phyloP scores from a whole-genome alignment of 2,888 invertebrate genomes.

The Tetanocera ferruginea region DNA sequence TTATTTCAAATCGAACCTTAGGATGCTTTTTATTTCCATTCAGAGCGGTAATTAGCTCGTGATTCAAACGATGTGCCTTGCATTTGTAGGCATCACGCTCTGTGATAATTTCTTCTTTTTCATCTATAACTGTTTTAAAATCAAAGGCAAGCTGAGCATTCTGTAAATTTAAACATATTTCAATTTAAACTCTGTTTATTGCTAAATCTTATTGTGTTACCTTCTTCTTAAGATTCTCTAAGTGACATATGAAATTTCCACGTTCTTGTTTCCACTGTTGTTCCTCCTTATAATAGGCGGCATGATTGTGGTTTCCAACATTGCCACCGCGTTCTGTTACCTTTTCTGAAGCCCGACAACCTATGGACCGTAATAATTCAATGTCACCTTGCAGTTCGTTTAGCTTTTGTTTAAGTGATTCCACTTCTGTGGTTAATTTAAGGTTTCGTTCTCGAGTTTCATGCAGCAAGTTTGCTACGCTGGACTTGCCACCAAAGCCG shows the following conservation, averaged over 20 bases:
- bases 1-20: constrained; percentile 52
- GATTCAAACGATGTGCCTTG: constrained; percentile 85
- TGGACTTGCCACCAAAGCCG: constrained; percentile 64
- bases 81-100: constrained; percentile 87
- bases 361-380: constrained; percentile 72
- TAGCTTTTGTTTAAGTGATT: constrained; percentile 80
- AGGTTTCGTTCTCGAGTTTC: constrained; percentile 75
- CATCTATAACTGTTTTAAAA: constrained; percentile 83
- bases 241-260: constrained; percentile 65
- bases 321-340: constrained; percentile 40
- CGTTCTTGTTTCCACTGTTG: constrained; percentile 67
- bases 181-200: background rate
- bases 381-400: constrained; percentile 80
- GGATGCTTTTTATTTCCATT: constrained; percentile 66
- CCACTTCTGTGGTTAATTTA: constrained; percentile 73
- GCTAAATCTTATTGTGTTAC: constrained; percentile 37
- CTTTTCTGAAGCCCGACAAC: constrained; percentile 46
- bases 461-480: constrained; percentile 74
- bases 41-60: constrained; percentile 81
- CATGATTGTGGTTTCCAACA: constrained; percentile 23
- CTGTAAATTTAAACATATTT: constrained; percentile 66
- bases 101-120: constrained; percentile 85
- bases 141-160: constrained; percentile 82
- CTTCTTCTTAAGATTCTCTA: constrained; percentile 67
- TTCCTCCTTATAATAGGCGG: constrained; percentile 54